Conservation (phyloP, 2,113 vertebrate species). For the Nibea albiflora region DNA sequence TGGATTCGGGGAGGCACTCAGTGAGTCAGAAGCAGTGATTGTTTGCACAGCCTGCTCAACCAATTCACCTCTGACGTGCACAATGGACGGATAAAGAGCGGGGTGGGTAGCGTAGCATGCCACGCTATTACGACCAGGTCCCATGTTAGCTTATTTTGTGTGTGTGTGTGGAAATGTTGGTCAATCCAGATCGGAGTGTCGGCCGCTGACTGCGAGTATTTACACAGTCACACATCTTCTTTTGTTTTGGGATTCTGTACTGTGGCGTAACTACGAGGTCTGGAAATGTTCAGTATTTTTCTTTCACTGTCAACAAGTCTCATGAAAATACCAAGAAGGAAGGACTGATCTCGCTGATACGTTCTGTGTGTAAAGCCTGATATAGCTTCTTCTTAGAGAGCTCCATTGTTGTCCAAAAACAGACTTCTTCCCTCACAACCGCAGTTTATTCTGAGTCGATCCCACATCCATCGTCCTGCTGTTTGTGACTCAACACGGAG, state of each 20-base stretch:
- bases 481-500: too few species aligned
- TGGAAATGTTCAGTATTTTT: not conserved
- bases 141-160: not conserved
- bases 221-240: constrained; percentile 3
- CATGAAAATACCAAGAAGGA: not conserved
- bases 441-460: too few species aligned
- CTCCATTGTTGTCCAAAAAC: too few species aligned
- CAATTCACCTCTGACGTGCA: constrained; percentile 32
- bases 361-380: too few species aligned
- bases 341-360: too few species aligned
- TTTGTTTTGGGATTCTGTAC: not conserved
- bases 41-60: constrained; percentile 23
- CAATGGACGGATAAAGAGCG: not conserved
- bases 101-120: not conserved
- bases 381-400: too few species aligned
- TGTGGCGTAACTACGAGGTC: not conserved
- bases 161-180: constrained; percentile 16
- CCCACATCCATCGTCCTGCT: too few species aligned
- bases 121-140: constrained; percentile 1
- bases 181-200: not conserved
- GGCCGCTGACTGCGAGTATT: constrained; percentile 6
- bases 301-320: too few species aligned
- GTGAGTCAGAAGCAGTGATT: constrained; percentile 45
- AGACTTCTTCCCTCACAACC: too few species aligned
- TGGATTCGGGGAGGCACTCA: constrained; percentile 7